These are phyloP conservation scores for Drosophila kohkoa DNA, from an alignment of 1,140 invertebrate species.

Conservation along the genomic window DNA sequence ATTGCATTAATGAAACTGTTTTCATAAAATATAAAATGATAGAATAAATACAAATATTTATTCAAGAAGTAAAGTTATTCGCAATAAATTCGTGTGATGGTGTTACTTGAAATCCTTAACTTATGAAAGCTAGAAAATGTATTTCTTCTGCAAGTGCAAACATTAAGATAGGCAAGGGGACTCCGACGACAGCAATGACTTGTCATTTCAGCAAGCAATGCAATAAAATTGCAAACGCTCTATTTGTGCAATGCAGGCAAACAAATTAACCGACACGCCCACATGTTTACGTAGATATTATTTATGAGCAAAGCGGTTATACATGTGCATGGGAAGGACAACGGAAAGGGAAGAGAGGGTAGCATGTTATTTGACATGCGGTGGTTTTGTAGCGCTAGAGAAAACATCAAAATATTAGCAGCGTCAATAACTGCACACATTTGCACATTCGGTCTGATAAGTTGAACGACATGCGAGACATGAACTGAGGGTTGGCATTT, in stretches of 20 bases:
- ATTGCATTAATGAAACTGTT: too few relatives aligned
- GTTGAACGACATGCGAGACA: conserved; percentile 48
- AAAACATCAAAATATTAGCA: conserved; percentile 72
- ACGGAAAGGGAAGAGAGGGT: not conserved
- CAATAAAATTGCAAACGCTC: conserved; percentile 63
- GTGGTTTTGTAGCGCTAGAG: conserved; percentile 7
- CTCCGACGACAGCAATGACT: conserved; percentile 5
- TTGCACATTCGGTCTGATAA: conserved; percentile 51
- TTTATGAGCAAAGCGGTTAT: conserved; percentile 14
- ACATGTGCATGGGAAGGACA: not conserved
- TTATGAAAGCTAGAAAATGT: not conserved
- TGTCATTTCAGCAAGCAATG: conserved; percentile 43
- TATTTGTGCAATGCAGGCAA: conserved; percentile 53
- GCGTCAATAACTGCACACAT: conserved; percentile 71
- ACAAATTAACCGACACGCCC: conserved; percentile 61
- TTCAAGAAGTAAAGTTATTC: too few relatives aligned
- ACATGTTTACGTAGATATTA: conserved; percentile 18
- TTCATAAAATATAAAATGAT: too few relatives aligned
- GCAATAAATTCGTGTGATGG: too few relatives aligned
- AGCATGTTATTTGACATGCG: conserved; percentile 23
- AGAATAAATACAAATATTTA: too few relatives aligned
- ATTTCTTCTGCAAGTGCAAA: not conserved
- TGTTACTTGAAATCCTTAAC: too few relatives aligned
- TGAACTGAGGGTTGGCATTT: conserved; percentile 25
- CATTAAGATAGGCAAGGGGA: not conserved